Conservation (phyloP, 92 coral and sea anemone genomes). For the Zoanthus sansibaricus region DNA sequence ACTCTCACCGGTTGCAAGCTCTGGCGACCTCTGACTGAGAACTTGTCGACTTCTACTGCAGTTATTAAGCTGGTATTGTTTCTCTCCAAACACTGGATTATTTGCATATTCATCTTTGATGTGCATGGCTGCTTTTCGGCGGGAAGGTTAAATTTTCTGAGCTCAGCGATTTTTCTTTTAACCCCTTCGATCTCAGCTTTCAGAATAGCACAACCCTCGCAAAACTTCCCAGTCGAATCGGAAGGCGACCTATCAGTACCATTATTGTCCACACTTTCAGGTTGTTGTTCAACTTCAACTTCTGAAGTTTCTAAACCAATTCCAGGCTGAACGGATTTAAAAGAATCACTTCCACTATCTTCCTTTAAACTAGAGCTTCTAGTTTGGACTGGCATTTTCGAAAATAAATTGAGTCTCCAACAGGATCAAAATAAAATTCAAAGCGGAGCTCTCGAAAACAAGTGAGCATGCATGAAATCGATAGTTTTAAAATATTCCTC, state of each 20-base stretch:
- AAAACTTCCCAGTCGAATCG: too few species aligned
- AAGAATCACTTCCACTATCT: conserved; percentile 15
- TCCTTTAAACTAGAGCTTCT: too few species aligned
- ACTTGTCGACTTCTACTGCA: conserved; percentile 35
- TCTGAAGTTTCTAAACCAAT: conserved; percentile 17
- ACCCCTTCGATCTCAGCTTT: conserved; percentile 27
- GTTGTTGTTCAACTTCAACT: conserved; percentile 21
- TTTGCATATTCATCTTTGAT: conserved; percentile 26
- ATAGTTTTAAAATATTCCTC: too few species aligned
- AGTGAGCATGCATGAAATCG: too few species aligned
- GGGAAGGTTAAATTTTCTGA: conserved; percentile 21
- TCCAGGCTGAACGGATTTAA: conserved; percentile 19
- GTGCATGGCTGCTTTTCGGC: conserved; percentile 29
- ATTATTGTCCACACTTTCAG: conserved; percentile 19
- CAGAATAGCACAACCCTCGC: background rate
- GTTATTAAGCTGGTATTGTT: conserved; percentile 27
- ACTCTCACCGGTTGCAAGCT: conserved; percentile 26
- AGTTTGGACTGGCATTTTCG: too few species aligned
- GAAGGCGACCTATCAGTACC: background rate
- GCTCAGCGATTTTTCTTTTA: conserved; percentile 22
- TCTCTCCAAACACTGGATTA: conserved; percentile 35
- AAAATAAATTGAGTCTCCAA: too few species aligned
- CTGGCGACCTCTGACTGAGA: conserved; percentile 42
- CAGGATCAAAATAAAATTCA: too few species aligned
- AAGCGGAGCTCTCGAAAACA: too few species aligned